Base-by-base conservation (phyloP, 1,140 invertebrate genomes). In the Subanguina moxae region DNA sequence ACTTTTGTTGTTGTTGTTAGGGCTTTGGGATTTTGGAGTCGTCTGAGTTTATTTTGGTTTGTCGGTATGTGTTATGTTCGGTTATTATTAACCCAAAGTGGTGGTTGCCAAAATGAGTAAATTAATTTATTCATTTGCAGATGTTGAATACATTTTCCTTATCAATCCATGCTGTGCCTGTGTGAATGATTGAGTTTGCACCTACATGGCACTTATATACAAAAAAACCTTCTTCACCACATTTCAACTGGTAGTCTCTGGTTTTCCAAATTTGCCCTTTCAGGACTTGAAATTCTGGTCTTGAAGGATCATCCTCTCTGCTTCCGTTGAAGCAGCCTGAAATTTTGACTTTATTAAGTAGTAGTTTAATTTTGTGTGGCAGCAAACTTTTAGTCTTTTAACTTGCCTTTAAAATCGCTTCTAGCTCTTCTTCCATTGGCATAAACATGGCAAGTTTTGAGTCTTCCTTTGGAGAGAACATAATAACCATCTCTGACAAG, bases 251-350 rank as follows among this genome's bases (percentile, higher is more conserved):
- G 45, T 70, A 75, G 15, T 71, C 64, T 42, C 59, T 59, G n/a
- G 43, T 64, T 21, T 32, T 21, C 76, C 76, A 76, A 15, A 64
- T 62, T 17, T 62, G 62, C 1, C 73, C 74, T 1, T 62, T 52
- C 15, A 42, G 46, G 23, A 76, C 43, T 25, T 78, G 75, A 25
- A 71, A 74, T n/a, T 23, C 27, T 3, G 13, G 23, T 45, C 73
- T 63, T 15, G 61, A 42, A 19, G 76, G 76, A 66, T 76, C 74
- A 56, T 76, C 74, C 5, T 62, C 56, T 43, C 43, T 42, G 27
- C 65, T 78, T 43, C 74, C 74, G 38, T 76, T 76, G 52, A 78
- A 76, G 59, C 74, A 76, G 25, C 74, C 74, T 76, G 56, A 65
- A 73, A 28, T 72, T n/a, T n/a, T 70, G 15, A 27, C 17, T 1